phyloP scores from a whole-genome alignment of 2,888 invertebrate genomes.

The Drosophila gaucha region DNA sequence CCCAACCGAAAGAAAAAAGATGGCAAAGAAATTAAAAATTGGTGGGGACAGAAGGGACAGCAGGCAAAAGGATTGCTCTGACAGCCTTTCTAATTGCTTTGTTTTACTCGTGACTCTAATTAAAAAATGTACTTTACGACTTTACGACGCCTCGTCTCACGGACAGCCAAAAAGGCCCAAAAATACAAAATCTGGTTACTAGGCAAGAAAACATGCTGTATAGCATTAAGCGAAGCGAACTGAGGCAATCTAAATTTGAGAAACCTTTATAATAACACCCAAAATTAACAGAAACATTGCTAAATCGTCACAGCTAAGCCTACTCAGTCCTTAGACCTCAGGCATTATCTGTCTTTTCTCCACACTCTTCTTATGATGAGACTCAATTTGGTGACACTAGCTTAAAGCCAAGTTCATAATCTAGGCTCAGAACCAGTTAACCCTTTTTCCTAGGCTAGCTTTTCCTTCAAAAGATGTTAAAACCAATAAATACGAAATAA shows the following conservation, averaged over 20 bases:
- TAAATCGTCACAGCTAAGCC: background rate
- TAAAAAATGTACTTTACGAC: constrained; percentile 79
- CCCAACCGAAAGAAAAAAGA: constrained; percentile 25
- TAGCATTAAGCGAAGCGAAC: constrained; percentile 1
- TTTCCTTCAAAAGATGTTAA: too few species aligned
- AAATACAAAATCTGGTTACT: constrained; percentile 25
- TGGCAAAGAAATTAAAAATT: constrained; percentile 65
- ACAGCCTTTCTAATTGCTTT: constrained; percentile 77
- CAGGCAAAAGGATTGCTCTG: constrained; percentile 70
- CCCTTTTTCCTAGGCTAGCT: too few species aligned
- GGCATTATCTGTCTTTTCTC: constrained; percentile 25
- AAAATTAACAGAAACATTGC: constrained; percentile 41
- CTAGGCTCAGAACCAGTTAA: too few species aligned
- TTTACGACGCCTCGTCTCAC: constrained; percentile 45
- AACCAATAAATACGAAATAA: too few species aligned
- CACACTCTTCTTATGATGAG: too few species aligned
- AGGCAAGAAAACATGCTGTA: constrained; percentile 29
- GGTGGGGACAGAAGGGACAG: constrained; percentile 19
- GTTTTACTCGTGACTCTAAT: constrained; percentile 79
- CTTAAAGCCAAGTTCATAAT: too few species aligned
- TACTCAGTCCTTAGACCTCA: constrained; percentile 11
- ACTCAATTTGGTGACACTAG: too few species aligned
- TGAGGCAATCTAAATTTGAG: constrained; percentile 45
- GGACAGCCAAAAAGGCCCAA: constrained; percentile 28
- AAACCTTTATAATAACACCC: constrained; percentile 43